Percentiles rank a stretch among this genome's conserved stretches.
These are phyloP conservation scores for Limanda limanda DNA, from an alignment of 2,113 vertebrate species.

Conservation along the genomic window DNA sequence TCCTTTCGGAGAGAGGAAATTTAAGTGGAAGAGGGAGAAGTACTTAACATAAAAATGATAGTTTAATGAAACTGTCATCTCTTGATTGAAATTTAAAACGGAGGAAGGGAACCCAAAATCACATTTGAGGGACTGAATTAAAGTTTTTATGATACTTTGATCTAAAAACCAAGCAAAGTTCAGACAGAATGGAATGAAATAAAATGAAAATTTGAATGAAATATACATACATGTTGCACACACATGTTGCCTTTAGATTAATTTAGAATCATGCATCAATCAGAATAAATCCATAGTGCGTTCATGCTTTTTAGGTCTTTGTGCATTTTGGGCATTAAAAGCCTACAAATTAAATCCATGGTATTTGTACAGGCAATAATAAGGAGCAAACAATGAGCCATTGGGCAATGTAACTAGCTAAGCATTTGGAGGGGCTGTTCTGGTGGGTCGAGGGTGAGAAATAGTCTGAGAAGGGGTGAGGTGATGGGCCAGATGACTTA, in stretches of 20 bases:
- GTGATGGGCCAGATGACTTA: neutral
- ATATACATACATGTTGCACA: neutral
- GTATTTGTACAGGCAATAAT: too few species aligned
- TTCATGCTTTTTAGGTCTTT: too few species aligned
- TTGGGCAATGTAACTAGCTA: neutral
- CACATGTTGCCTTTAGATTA: neutral
- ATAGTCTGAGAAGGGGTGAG: neutral
- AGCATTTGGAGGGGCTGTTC: neutral
- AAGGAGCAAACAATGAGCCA: too few species aligned
- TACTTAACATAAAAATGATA: conserved; percentile 74
- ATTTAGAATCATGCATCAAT: too few species aligned
- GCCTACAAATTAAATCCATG: too few species aligned
- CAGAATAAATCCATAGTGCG: too few species aligned
- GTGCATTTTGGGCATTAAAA: too few species aligned
- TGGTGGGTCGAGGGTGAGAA: neutral
- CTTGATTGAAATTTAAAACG: conserved; percentile 74
- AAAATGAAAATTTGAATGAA: neutral
- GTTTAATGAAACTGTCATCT: conserved; percentile 74
- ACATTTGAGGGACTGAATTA: conserved; percentile 39
- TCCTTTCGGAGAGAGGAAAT: conserved; percentile 64
- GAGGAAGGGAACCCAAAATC: conserved; percentile 39
- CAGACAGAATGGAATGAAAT: neutral
- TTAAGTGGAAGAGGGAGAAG: conserved; percentile 48
- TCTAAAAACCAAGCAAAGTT: neutral
- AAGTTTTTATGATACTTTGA: conserved; percentile 20